Percentiles rank a stretch among this genome's conserved stretches.
Evolutionary conservation across 2,888 invertebrate species (phyloP).

Genomic region (Dilophus febrilis): DNA sequence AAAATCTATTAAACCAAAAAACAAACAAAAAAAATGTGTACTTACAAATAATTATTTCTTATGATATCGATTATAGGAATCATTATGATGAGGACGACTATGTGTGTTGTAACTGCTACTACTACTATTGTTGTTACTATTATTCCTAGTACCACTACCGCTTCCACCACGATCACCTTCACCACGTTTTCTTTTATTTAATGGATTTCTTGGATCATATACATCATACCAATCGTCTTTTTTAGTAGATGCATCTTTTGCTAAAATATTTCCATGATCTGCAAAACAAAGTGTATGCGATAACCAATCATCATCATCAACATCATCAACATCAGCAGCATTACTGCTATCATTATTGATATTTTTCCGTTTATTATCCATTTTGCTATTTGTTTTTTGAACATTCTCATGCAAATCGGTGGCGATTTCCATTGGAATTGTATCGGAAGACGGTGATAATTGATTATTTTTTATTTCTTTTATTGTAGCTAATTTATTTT

Average conservation of each 20-base stretch:
- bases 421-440: conserved; percentile 20
- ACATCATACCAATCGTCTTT: conserved; percentile 94
- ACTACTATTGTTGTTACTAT: no score
- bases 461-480: conserved; percentile 43
- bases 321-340: conserved; percentile 13
- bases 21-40: no score
- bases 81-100: no score
- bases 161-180: conserved; percentile 11
- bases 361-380: neutral
- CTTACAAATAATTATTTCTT: no score
- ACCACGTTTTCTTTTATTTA: conserved; percentile 77
- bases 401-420: conserved; percentile 13
- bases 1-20: no score
- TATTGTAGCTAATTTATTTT: conserved; percentile 52
- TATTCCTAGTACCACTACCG: no score
- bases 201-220: conserved; percentile 85
- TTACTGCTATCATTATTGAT: neutral
- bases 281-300: conserved; percentile 36
- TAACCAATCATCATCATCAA: conserved; percentile 19
- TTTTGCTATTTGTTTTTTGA: conserved; percentile 15
- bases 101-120: no score
- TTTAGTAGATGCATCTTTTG: conserved; percentile 85
- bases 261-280: conserved; percentile 50
- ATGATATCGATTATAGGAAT: no score
- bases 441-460: no score